Evolutionary conservation across 2,113 vertebrate genomes (phyloP).

Genomic region (Proteles cristata): DNA sequence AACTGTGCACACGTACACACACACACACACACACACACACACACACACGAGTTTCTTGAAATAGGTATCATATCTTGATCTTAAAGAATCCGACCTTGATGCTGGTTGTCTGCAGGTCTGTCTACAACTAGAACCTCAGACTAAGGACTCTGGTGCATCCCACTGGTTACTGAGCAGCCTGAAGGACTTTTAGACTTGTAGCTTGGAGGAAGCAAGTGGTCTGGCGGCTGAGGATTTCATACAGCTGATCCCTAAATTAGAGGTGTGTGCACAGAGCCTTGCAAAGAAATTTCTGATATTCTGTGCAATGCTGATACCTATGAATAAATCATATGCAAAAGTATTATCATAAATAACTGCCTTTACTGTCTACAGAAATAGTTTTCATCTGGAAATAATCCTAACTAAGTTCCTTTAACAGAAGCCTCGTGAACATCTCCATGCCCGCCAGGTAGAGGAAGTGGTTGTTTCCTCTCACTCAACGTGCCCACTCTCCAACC

Average conservation of each 20-base stretch:
- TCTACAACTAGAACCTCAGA: background rate
- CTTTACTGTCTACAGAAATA: background rate
- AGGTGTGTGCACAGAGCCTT: background rate
- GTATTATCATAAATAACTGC: background rate
- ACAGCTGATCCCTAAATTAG: background rate
- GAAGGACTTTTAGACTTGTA: background rate
- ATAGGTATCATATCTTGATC: background rate
- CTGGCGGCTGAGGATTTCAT: background rate
- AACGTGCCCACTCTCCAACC: background rate
- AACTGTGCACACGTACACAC: accelerated
- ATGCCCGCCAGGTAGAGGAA: background rate
- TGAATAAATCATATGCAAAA: background rate
- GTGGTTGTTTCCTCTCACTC: background rate
- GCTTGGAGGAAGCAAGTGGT: background rate
- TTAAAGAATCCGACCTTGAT: background rate
- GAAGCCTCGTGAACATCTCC: background rate
- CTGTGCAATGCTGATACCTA: background rate
- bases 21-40: background rate
- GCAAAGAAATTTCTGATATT: background rate
- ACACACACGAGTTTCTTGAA: background rate
- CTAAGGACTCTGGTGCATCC: background rate
- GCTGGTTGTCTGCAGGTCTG: background rate
- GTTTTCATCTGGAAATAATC: conserved; percentile 18
- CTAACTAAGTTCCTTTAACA: background rate
- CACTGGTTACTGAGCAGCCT: background rate